These are phyloP conservation scores for Zaprionus vittiger DNA, from an alignment of 1,140 invertebrate species.

Conservation along the genomic window DNA sequence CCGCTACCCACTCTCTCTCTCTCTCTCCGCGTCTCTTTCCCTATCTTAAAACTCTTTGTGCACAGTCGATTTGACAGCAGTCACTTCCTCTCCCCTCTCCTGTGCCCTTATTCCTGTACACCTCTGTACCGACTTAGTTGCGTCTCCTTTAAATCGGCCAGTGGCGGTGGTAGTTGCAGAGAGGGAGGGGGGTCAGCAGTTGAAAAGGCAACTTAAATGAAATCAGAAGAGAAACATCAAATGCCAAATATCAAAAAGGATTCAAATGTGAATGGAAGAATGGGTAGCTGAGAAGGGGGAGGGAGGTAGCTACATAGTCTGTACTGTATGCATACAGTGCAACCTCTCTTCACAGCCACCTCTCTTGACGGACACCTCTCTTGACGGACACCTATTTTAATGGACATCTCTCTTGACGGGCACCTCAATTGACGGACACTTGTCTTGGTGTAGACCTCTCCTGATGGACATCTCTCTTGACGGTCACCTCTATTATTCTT, in stretches of 20 bases:
- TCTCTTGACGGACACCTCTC: too few species aligned
- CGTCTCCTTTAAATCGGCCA: neutral
- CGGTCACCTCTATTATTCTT: too few species aligned
- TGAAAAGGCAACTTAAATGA: constrained; percentile 56
- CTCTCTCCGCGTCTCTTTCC: neutral
- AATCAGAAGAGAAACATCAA: constrained; percentile 59
- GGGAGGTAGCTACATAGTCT: neutral
- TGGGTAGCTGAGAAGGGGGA: neutral
- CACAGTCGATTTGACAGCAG: neutral
- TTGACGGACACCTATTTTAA: too few species aligned
- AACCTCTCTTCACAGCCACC: too few species aligned
- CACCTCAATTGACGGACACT: too few species aligned
- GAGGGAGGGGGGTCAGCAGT: neutral
- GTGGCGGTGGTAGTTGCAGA: too few species aligned
- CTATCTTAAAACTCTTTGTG: neutral
- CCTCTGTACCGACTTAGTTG: neutral
- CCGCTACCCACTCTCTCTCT: neutral
- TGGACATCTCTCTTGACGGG: too few species aligned
- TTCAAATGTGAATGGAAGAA: neutral
- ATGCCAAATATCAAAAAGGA: constrained; percentile 65
- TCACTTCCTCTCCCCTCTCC: too few species aligned
- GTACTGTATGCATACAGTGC: neutral
- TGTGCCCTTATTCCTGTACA: neutral
- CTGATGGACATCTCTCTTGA: too few species aligned
- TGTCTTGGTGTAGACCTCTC: too few species aligned